phyloP scores from a whole-genome alignment of 2,797 vertebrate species.

The Pangasius larnaudii region DNA sequence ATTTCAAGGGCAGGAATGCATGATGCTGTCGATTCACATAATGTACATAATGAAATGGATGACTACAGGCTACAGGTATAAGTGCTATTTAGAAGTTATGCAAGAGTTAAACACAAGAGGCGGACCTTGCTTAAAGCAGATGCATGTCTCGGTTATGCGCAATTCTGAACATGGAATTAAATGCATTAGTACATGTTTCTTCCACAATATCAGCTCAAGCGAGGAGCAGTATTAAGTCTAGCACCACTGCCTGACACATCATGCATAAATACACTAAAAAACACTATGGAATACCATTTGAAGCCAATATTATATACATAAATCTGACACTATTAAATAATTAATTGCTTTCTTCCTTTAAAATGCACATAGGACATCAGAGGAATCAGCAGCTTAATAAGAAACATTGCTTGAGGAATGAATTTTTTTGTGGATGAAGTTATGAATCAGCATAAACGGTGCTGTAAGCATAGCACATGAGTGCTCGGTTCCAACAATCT shows the following conservation, averaged over 20 bases:
- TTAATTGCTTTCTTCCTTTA: neutral
- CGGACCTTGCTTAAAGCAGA: neutral
- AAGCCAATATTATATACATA: neutral
- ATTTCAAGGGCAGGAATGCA: slow-evolving; percentile 15
- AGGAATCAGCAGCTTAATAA: neutral
- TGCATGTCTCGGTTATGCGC: neutral
- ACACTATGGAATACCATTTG: neutral
- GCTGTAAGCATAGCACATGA: neutral
- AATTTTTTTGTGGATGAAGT: neutral
- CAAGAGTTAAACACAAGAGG: neutral
- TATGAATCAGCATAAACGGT: neutral
- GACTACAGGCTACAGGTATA: neutral
- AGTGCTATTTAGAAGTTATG: neutral
- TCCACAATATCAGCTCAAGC: neutral
- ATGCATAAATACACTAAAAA: neutral
- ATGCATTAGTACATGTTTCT: neutral
- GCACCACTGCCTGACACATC: neutral
- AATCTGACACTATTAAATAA: neutral
- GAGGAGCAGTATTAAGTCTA: neutral
- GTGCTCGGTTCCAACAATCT: neutral
- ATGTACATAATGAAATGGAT: slow-evolving; percentile 12
- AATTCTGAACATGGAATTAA: neutral
- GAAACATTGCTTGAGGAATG: neutral
- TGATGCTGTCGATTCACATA: slow-evolving; percentile 2
- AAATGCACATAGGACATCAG: neutral